Conservation (phyloP, 2,113 vertebrate genomes). For the Apteryx owenii region DNA sequence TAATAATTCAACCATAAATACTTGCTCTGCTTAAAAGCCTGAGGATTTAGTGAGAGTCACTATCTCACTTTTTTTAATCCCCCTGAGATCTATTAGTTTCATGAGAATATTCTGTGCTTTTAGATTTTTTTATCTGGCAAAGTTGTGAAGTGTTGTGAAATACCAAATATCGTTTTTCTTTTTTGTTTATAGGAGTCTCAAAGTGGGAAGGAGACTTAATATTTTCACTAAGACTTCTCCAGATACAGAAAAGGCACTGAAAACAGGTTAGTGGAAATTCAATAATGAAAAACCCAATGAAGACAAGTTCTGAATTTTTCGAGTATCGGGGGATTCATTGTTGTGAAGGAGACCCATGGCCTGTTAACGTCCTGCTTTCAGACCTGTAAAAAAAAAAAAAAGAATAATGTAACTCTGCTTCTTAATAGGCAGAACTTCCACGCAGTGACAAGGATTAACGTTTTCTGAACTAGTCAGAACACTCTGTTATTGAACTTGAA, state of each 20-base stretch:
- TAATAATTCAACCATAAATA: conserved; percentile 30
- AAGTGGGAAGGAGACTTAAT: conserved; percentile 81
- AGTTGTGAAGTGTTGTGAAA: conserved; percentile 57
- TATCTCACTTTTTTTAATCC: background rate
- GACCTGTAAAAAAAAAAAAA: background rate
- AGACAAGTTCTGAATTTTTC: conserved; percentile 8
- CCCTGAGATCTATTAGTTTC: conserved; percentile 11
- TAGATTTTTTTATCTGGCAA: conserved; percentile 6
- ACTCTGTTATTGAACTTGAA: background rate
- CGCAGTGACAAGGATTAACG: background rate
- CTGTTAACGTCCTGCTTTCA: background rate
- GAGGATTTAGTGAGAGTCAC: background rate
- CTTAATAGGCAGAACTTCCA: background rate
- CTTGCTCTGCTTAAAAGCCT: conserved; percentile 13
- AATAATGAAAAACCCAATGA: background rate
- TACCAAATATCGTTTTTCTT: conserved; percentile 16
- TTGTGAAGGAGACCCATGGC: background rate
- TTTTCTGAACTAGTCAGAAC: background rate
- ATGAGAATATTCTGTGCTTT: conserved; percentile 53
- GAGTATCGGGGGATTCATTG: background rate
- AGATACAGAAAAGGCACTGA: conserved; percentile 28
- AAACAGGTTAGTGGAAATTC: conserved; percentile 80
- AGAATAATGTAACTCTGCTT: background rate
- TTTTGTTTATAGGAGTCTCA: conserved; percentile 75
- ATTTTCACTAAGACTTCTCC: conserved; percentile 80